These are phyloP conservation scores for Clinocottus analis DNA, from an alignment of 2,113 vertebrate species.

Conservation along the genomic window DNA sequence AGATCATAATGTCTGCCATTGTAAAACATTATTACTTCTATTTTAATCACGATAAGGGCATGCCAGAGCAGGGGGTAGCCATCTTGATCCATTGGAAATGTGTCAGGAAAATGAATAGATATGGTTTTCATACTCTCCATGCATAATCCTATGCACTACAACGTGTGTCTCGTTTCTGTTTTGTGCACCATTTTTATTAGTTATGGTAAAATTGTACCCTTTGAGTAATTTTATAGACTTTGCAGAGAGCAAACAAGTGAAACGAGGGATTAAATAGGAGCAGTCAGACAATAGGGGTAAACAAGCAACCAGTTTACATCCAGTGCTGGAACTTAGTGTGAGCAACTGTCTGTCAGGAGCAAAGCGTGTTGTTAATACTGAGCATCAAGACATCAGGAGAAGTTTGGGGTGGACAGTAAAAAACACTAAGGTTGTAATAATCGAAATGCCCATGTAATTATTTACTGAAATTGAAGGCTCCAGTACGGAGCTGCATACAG, in stretches of 20 bases:
- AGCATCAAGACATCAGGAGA: background rate
- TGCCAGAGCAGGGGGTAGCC: too few relatives aligned
- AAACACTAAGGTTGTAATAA: background rate
- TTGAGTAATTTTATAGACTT: background rate
- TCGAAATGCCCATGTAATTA: background rate
- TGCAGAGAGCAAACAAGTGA: background rate
- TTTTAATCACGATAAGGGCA: conserved; percentile 39
- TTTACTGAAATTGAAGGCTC: background rate
- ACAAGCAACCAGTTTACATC: background rate
- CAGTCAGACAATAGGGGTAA: background rate
- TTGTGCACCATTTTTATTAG: background rate
- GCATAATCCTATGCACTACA: background rate
- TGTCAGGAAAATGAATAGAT: conserved; percentile 2
- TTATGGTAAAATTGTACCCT: background rate
- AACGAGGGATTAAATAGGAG: background rate
- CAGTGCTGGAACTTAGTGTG: background rate
- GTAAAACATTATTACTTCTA: conserved; percentile 30
- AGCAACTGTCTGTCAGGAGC: background rate
- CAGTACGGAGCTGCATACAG: background rate
- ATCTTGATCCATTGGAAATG: background rate
- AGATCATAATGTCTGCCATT: conserved; percentile 29
- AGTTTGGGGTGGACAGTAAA: background rate
- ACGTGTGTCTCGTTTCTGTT: background rate
- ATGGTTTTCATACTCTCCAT: background rate
- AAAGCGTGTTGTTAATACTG: background rate